A percentile compares a stretch with the other conserved stretches of the same genome.
phyloP scores from a whole-genome alignment of 30 jellyfish, hydroid and myxozoan genomes.

The Cassiopea xamachana region DNA sequence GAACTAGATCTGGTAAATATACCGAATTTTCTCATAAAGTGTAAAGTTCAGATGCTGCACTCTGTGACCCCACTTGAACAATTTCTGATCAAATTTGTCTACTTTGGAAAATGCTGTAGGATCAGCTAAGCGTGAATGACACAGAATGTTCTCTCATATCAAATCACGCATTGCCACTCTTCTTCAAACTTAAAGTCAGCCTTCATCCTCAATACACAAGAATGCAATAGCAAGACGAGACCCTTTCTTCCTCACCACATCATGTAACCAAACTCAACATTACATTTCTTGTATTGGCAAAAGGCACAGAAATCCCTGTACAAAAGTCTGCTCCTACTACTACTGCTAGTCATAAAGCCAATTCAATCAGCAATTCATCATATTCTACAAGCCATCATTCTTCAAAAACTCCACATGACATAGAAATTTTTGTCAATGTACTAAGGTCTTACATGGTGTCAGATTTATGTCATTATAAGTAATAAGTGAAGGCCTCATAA shows the following conservation, averaged over 20 bases:
- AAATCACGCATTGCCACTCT: background rate
- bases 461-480: background rate
- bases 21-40: background rate
- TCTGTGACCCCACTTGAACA: background rate
- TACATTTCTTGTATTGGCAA: background rate
- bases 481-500: background rate
- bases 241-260: background rate
- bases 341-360: background rate
- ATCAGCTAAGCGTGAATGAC: background rate
- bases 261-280: background rate
- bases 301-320: background rate
- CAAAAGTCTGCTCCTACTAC: background rate
- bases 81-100: background rate
- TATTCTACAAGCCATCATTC: background rate
- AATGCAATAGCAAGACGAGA: background rate
- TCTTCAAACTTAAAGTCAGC: background rate
- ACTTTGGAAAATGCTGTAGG: background rate
- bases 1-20: background rate
- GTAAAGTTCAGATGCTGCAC: background rate
- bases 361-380: background rate
- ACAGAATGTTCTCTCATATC: background rate
- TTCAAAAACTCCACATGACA: background rate
- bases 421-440: background rate
- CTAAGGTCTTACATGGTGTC: background rate
- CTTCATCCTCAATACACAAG: background rate